Conservation (phyloP, 2,113 vertebrate species). For the Gymnocephalus cernua region DNA sequence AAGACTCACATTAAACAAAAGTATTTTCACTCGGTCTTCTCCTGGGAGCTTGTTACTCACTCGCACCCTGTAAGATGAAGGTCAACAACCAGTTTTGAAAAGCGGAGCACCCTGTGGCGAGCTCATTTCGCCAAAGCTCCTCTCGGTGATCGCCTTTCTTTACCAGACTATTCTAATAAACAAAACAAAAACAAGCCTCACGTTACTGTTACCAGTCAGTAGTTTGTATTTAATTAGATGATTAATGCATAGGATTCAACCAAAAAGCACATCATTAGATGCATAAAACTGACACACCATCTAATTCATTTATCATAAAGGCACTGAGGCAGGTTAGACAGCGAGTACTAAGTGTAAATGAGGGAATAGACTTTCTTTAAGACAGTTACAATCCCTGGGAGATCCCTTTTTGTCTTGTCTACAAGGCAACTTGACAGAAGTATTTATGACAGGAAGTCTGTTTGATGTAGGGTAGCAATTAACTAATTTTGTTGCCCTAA, state of each 20-base stretch:
- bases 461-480: not conserved
- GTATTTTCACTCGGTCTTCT: constrained; percentile 56
- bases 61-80: constrained; percentile 51
- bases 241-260: constrained; percentile 44
- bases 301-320: constrained; percentile 50
- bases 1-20: constrained; percentile 58
- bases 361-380: not conserved
- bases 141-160: not conserved
- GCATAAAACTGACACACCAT: constrained; percentile 36
- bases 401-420: not conserved
- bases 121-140: constrained; percentile 52
- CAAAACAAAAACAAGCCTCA: constrained; percentile 11
- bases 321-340: constrained; percentile 19
- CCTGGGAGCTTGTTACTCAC: constrained; percentile 75
- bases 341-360: constrained; percentile 37
- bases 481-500: not conserved
- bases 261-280: constrained; percentile 51
- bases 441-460: not conserved
- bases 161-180: constrained; percentile 3
- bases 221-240: constrained; percentile 40
- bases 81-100: constrained; percentile 73
- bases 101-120: constrained; percentile 57
- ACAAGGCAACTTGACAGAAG: not conserved
- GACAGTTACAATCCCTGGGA: constrained; percentile 14
- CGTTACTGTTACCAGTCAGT: not conserved